phyloP scores from a whole-genome alignment of 2,113 vertebrate species.

The Perca schrenkii region DNA sequence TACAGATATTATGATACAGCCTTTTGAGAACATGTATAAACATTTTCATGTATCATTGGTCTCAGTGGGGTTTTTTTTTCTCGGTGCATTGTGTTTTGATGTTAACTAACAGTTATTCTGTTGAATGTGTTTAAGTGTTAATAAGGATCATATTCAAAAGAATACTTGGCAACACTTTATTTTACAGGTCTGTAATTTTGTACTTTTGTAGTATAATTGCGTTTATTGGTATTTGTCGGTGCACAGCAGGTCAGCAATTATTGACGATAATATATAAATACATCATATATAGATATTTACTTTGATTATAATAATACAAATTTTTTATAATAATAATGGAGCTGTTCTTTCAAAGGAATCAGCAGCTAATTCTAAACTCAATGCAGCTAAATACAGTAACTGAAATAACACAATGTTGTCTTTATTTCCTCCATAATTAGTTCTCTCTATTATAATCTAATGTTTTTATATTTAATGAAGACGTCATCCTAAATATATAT shows the following conservation, averaged over 20 bases:
- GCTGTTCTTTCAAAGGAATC: not conserved
- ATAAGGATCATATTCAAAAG: not conserved
- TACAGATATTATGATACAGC: slow-evolving; percentile 2
- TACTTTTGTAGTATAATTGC: not conserved
- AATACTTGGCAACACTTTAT: not conserved
- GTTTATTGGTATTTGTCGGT: not conserved
- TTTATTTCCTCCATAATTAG: not conserved
- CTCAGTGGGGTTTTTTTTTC: not conserved
- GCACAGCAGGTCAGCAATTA: not conserved
- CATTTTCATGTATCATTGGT: slow-evolving; percentile 9
- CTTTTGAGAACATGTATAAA: slow-evolving; percentile 12
- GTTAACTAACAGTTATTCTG: not conserved
- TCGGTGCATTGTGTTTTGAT: not conserved
- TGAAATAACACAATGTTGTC: not conserved
- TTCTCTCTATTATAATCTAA: not conserved
- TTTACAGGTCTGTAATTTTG: not conserved
- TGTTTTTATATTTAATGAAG: not conserved
- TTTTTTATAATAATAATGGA: not conserved
- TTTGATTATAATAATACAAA: not conserved
- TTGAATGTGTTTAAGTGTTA: not conserved
- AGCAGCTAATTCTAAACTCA: not conserved
- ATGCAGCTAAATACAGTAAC: not conserved
- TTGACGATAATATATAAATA: not conserved
- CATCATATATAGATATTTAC: not conserved
- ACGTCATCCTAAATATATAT: not conserved